Evolutionary conservation across 2,797 vertebrate species (phyloP), one percentile per base, ranked within the genome.

Genomic region (Somateria mollissima): DNA sequence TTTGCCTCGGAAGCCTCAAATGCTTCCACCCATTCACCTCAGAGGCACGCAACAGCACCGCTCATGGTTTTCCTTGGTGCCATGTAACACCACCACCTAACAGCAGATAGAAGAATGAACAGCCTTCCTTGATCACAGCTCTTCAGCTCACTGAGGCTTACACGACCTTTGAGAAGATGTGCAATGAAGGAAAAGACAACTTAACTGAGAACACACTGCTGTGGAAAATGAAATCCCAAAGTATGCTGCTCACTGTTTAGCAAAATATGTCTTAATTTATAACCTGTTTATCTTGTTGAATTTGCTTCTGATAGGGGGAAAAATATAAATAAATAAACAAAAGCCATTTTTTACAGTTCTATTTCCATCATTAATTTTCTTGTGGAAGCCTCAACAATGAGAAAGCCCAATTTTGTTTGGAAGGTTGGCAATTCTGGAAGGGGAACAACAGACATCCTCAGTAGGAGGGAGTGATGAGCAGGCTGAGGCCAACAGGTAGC

Each of bases 371-470:
- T 16, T 39, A 64, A n/a, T 28, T 82, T 73, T 73, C 25, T 91
- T 54, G 60, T 36, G 22, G 15, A 78, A 84, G 6, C 10, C 57
- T 90, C 80, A 81, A 45, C 18, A 74, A 71, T 5, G 5, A 81
- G 10, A 32, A 84, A 90, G 30, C 8, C 9, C 16, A 20, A 11
- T 39, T 79, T 89, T 73, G 13, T 19, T 64, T 58, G 20, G 11
- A 24, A 0, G 0, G 16, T 2, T 4, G 4, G 32, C 58, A 62
- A 15, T 60, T 76, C n/a, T 64, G 43, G 19, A 36, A 79, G 27
- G 17, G 17, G 16, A 77, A 64, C 11, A 82, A 27, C 5, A 25
- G 19, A 12, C 32, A 47, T 13, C 22, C 13, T 28, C 43, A 13
- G 11, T 1, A 45, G 17, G 43, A 34, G 14, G 54, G 21, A 25